Evolutionary conservation across 2,888 invertebrate species (phyloP).

Genomic region (Allacma fusca): DNA sequence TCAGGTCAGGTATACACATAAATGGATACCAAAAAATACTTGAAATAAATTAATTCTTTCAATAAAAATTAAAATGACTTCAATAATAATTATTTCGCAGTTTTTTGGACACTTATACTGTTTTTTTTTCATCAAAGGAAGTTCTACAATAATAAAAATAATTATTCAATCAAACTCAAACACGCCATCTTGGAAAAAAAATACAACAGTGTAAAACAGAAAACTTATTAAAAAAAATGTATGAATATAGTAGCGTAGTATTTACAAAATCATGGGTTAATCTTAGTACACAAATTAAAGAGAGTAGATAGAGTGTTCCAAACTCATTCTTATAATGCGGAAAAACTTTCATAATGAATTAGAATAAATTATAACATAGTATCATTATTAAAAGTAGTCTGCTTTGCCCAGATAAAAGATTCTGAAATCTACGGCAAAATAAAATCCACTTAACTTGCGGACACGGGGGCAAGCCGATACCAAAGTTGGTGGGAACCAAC

Average conservation of each 20-base stretch:
- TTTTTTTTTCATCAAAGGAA: too few relatives aligned
- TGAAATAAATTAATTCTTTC: too few relatives aligned
- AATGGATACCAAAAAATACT: too few relatives aligned
- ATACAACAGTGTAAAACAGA: not conserved
- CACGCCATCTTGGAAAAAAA: too few relatives aligned
- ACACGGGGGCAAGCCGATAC: conserved; percentile 33
- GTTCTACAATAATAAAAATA: too few relatives aligned
- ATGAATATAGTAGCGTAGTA: not conserved
- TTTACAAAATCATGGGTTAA: not conserved
- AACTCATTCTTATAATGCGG: conserved; percentile 6
- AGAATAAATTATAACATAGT: not conserved
- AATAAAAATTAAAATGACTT: too few relatives aligned
- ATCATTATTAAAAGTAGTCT: conserved; percentile 11
- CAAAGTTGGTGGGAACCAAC: conserved; percentile 38
- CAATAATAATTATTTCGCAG: too few relatives aligned
- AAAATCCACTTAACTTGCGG: conserved; percentile 47
- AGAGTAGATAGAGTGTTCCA: conserved; percentile 17
- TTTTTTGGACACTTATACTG: too few relatives aligned
- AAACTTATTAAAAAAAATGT: not conserved
- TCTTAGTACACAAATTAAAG: conserved; percentile 9
- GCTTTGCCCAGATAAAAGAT: conserved; percentile 29
- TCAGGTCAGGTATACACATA: too few relatives aligned
- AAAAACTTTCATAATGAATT: conserved; percentile 1
- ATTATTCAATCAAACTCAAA: too few relatives aligned
- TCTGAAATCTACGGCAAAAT: conserved; percentile 23